Conservation (phyloP, 2,888 invertebrate genomes). For the Drosophila seclusa region DNA sequence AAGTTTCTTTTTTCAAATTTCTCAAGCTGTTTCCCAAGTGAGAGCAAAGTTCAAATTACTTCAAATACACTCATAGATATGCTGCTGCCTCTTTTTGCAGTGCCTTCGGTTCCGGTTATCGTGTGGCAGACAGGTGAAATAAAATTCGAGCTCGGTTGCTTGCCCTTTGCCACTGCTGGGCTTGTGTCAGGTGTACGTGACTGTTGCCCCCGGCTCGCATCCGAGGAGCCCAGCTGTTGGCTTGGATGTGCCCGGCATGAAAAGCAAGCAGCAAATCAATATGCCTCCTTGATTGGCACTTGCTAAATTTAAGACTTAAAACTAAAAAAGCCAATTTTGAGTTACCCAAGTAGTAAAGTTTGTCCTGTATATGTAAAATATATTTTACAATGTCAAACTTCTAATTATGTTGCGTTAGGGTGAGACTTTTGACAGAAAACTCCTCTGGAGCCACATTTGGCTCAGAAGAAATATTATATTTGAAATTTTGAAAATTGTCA, state of each 20-base stretch:
- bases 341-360: background rate
- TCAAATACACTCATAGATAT: constrained; percentile 3
- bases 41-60: constrained; percentile 13
- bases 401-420: background rate
- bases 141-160: constrained; percentile 51
- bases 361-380: background rate
- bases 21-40: background rate
- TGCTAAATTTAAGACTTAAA: constrained; percentile 58
- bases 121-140: constrained; percentile 66
- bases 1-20: constrained; percentile 2
- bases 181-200: constrained; percentile 69
- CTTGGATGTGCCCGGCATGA: constrained; percentile 38
- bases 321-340: constrained; percentile 2
- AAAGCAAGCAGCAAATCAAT: constrained; percentile 62
- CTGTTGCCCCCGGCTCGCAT: constrained; percentile 50
- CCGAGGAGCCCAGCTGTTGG: constrained; percentile 34
- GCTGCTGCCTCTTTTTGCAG: background rate
- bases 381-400: background rate
- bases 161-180: constrained; percentile 46
- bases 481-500: background rate
- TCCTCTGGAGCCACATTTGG: background rate
- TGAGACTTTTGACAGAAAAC: background rate
- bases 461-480: background rate
- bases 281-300: constrained; percentile 73
- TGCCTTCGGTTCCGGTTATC: constrained; percentile 21